A percentile compares a stretch with the other conserved stretches of the same genome.
Evolutionary conservation across 2,113 vertebrate genomes (phyloP).

Genomic region (Hydrochoerus hydrochaeris): DNA sequence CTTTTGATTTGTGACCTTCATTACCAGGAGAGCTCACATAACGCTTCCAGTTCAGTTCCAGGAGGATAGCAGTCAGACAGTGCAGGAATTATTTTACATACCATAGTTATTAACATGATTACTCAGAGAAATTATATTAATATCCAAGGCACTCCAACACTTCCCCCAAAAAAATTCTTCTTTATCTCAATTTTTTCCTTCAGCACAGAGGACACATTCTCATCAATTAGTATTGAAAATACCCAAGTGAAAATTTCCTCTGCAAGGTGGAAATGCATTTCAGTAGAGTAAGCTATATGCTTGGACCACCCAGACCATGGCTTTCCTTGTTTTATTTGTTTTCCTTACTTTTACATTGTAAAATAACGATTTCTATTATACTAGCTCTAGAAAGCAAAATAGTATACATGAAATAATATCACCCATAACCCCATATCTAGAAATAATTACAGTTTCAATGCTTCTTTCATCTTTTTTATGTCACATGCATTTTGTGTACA

Average conservation of each 20-base stretch:
- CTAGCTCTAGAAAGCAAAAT: slow-evolving; percentile 17
- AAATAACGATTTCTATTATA: slow-evolving; percentile 58
- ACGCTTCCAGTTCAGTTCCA: slow-evolving; percentile 70
- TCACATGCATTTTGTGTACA: background rate
- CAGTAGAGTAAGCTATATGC: background rate
- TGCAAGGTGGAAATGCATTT: background rate
- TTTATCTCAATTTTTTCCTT: slow-evolving; percentile 57
- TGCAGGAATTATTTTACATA: slow-evolving; percentile 73
- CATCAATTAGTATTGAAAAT: slow-evolving; percentile 56
- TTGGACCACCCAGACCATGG: background rate
- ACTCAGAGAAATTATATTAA: slow-evolving; percentile 76
- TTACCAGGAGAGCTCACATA: slow-evolving; percentile 68
- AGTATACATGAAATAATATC: slow-evolving; percentile 40
- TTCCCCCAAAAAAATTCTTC: slow-evolving; percentile 35
- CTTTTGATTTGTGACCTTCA: slow-evolving; percentile 78
- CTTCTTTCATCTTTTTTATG: slow-evolving; percentile 25
- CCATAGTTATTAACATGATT: slow-evolving; percentile 75
- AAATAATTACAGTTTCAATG: slow-evolving; percentile 26
- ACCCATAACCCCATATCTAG: background rate
- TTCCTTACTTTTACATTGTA: slow-evolving; percentile 9
- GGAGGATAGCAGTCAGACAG: slow-evolving; percentile 73
- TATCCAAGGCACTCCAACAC: slow-evolving; percentile 56
- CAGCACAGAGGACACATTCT: slow-evolving; percentile 20
- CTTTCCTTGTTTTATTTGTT: background rate
- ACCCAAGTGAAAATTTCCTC: background rate